Evolutionary conservation across 1,140 invertebrate genomes (phyloP).

Genomic region (Polyergus mexicanus): DNA sequence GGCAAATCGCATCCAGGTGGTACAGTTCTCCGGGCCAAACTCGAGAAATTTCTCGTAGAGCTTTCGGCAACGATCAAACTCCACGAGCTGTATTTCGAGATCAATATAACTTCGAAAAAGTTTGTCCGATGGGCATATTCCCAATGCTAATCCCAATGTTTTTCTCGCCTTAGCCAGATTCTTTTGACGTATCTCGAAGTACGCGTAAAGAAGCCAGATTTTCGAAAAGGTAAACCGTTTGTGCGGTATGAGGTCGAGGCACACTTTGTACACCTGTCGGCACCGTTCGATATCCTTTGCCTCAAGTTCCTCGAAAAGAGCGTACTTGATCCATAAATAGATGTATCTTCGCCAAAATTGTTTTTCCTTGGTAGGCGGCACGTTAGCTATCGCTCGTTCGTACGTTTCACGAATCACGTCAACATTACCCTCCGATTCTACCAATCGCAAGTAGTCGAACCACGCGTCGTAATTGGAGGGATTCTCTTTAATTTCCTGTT

Average conservation of each 20-base stretch:
- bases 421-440: slow-evolving; percentile 96
- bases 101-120: slow-evolving; percentile 99
- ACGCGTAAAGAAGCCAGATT: slow-evolving; percentile 98
- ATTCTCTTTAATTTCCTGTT: slow-evolving; percentile 95
- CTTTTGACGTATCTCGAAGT: slow-evolving; percentile 99
- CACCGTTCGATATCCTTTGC: slow-evolving; percentile 95
- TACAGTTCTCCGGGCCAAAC: slow-evolving; percentile 98
- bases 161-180: slow-evolving; percentile 96
- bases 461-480: slow-evolving; percentile 99
- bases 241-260: slow-evolving; percentile 97
- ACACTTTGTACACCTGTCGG: slow-evolving; percentile 96
- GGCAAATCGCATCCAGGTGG: slow-evolving; percentile 99
- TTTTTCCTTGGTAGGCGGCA: slow-evolving; percentile 96
- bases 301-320: slow-evolving; percentile 98
- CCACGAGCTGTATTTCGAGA: slow-evolving; percentile 98
- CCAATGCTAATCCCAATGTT: slow-evolving; percentile 96
- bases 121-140: slow-evolving; percentile 99
- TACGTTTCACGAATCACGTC: slow-evolving; percentile 97
- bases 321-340: slow-evolving; percentile 99
- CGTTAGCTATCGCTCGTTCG: slow-evolving; percentile 98
- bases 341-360: slow-evolving; percentile 99
- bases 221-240: slow-evolving; percentile 99
- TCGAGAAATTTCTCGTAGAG: slow-evolving; percentile 99
- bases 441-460: slow-evolving; percentile 98
- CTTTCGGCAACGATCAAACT: slow-evolving; percentile 97